Base-by-base conservation (phyloP, 2,888 invertebrate species). In the Eupithecia subumbrata region DNA sequence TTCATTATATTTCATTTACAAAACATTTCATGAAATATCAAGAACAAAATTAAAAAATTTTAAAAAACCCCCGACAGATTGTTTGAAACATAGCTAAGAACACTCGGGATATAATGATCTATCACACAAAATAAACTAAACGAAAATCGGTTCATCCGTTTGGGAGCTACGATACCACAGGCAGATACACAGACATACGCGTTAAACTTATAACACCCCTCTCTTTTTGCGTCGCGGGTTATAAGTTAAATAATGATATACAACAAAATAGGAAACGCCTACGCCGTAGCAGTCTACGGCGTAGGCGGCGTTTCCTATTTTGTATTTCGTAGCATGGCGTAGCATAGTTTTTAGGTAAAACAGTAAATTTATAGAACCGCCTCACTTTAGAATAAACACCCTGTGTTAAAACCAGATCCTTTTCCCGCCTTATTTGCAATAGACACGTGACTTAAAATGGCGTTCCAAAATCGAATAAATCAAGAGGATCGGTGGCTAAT, bases 401-500 rank as follows among this genome's bases (percentile, higher is more conserved):
- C 89, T 88, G 83, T 91, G 85, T 68, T 56, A 81, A 70, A 66
- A 80, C 76, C 78, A 79, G 77, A 80, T 80, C 78, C 79, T 81
- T 80, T 83, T 83, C 84, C 84, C 84, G 83, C 88, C 85, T 90
- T 89, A 88, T 90, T 90, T 89, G 89, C 86, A 80, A 79, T 76
- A 74, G 81, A 83, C 94, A 93, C 94, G 94, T 92, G 93, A 86
- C 91, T 84, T 82, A 84, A 90, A 93, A 93, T 91, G 92, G 92
- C 90, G 88, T 88, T 88, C 87, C 83, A 87, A 91, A 91, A 89
- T 92, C 90, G 89, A 91, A 92, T 91, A 89, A 92, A 91, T 92
- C 92, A 91, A 93, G 92, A 90, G 92, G 92, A 92, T 93, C 71
- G 77, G 87, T 82, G 90, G 90, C 89, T 92, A 93, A 92, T 92